phyloP scores from a whole-genome alignment of 2,113 vertebrate species.

The Epinephelus fuscoguttatus region DNA sequence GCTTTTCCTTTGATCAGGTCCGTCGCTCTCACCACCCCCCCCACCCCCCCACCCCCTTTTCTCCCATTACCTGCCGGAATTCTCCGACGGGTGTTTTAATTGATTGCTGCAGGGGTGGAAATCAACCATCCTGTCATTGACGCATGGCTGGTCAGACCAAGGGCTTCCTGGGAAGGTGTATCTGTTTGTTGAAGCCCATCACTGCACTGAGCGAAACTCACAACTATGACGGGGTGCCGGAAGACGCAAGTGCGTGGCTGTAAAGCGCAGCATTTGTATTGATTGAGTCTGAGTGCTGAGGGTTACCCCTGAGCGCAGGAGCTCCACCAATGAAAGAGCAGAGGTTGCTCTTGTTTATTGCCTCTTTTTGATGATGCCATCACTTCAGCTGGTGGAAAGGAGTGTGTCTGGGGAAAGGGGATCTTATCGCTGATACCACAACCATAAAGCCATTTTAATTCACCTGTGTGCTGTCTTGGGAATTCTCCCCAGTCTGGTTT shows the following conservation, averaged over 20 bases:
- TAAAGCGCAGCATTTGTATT: slow-evolving; percentile 65
- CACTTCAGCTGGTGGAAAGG: slow-evolving; percentile 57
- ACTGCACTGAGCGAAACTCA: slow-evolving; percentile 8
- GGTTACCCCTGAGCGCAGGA: slow-evolving; percentile 51
- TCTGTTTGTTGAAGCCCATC: slow-evolving; percentile 47
- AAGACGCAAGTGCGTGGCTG: slow-evolving; percentile 38
- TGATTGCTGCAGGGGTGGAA: slow-evolving; percentile 65
- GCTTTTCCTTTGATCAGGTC: slow-evolving; percentile 62
- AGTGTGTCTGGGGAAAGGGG: slow-evolving; percentile 45
- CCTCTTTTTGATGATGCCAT: slow-evolving; percentile 75
- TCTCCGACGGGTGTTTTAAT: slow-evolving; percentile 65
- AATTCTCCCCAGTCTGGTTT: slow-evolving; percentile 40
- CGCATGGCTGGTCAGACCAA: slow-evolving; percentile 53
- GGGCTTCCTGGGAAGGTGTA: slow-evolving; percentile 46
- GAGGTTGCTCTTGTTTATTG: slow-evolving; percentile 68
- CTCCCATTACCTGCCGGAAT: slow-evolving; percentile 44
- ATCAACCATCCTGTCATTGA: slow-evolving; percentile 56
- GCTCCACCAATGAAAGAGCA: slow-evolving; percentile 60
- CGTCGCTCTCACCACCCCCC: slow-evolving; percentile 1
- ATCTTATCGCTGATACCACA: slow-evolving; percentile 64
- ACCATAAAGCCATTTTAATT: slow-evolving; percentile 66
- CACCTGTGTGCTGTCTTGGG: slow-evolving; percentile 59
- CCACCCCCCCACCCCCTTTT: background rate
- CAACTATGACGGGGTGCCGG: slow-evolving; percentile 18
- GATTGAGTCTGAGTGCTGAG: slow-evolving; percentile 70